Conservation (phyloP, 2,888 invertebrate genomes). For the Sipha maydis region DNA sequence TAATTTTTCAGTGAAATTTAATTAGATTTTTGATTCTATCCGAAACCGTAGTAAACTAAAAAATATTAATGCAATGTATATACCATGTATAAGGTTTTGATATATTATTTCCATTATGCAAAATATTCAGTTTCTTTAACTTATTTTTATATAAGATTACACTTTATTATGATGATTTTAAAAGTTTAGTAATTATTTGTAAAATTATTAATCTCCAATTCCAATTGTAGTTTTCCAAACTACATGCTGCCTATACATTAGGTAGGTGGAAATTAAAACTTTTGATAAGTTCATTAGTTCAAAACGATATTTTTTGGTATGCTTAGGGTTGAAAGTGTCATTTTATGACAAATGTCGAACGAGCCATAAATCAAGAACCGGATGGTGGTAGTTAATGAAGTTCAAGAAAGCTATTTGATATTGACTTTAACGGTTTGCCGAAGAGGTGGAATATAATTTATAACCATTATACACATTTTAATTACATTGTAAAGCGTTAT, state of each 20-base stretch:
- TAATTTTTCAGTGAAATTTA: too few species aligned
- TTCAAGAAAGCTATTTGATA: not conserved
- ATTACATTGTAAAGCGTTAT: not conserved
- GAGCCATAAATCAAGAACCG: not conserved
- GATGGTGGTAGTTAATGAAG: not conserved
- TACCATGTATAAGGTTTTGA: too few species aligned
- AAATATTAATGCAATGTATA: too few species aligned
- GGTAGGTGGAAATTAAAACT: not conserved
- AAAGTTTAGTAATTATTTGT: too few species aligned
- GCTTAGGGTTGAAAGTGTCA: not conserved
- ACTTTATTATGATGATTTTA: too few species aligned
- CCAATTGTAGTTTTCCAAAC: not conserved
- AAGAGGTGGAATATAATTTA: not conserved
- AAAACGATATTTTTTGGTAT: not conserved
- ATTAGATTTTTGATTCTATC: too few species aligned
- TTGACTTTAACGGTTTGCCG: not conserved
- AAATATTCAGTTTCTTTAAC: too few species aligned
- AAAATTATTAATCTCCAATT: too few species aligned
- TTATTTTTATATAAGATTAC: too few species aligned
- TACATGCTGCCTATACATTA: not conserved
- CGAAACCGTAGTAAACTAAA: too few species aligned
- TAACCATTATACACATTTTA: not conserved
- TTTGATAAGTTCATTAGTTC: not conserved
- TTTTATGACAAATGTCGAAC: not conserved
- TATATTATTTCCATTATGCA: too few species aligned